phyloP scores from a whole-genome alignment of 2,888 invertebrate genomes.

The Drosophila cognata region DNA sequence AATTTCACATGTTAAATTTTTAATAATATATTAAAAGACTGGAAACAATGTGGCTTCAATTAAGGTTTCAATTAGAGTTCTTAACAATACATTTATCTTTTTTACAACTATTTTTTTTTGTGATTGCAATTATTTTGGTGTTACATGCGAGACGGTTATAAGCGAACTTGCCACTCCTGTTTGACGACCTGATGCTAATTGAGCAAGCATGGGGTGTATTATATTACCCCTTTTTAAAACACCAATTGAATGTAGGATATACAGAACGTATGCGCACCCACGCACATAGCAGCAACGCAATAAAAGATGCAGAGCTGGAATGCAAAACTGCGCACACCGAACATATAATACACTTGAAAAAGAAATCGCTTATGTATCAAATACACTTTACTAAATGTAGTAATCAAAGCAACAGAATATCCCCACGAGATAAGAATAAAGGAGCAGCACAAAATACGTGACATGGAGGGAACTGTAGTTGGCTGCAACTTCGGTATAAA shows the following conservation, averaged over 20 bases:
- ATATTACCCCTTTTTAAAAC: background rate
- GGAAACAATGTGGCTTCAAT: background rate
- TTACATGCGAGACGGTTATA: background rate
- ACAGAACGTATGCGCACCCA: slow-evolving; percentile 31
- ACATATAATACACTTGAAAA: slow-evolving; percentile 6
- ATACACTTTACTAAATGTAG: background rate
- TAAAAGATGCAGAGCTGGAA: slow-evolving; percentile 1
- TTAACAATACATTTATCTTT: background rate
- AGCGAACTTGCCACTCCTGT: background rate
- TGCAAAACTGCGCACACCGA: background rate
- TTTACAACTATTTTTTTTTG: background rate
- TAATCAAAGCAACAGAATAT: background rate
- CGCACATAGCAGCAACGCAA: slow-evolving; percentile 25
- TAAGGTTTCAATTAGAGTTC: background rate
- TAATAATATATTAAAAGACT: background rate
- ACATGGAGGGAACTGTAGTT: background rate
- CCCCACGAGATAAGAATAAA: background rate
- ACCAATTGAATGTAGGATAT: slow-evolving; percentile 7
- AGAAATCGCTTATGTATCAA: background rate
- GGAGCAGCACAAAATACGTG: background rate
- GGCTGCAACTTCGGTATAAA: background rate
- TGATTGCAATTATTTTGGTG: background rate
- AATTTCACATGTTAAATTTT: background rate
- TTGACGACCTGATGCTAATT: background rate
- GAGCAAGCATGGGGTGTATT: background rate